Evolutionary conservation across 2,113 vertebrate genomes (phyloP).

Genomic region (Ammodytes dubius): DNA sequence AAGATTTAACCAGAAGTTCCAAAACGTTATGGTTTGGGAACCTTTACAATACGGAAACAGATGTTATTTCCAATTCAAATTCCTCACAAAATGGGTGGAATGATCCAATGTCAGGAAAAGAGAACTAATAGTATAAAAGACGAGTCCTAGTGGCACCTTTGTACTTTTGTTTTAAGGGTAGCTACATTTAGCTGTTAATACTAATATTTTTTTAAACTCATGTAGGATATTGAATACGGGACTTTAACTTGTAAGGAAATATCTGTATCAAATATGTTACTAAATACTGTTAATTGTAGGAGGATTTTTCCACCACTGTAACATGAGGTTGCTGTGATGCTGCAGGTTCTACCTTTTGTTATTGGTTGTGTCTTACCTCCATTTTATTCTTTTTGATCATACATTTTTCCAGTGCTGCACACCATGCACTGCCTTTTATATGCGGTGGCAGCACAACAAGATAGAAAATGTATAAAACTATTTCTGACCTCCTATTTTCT

Average conservation of each 20-base stretch:
- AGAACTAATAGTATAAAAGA: background rate
- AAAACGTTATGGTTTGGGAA: background rate
- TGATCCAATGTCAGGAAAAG: background rate
- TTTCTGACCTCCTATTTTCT: slow-evolving; percentile 6
- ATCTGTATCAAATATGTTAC: background rate
- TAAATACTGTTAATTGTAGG: no score
- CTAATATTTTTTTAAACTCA: background rate
- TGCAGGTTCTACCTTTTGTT: background rate
- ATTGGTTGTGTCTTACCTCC: background rate
- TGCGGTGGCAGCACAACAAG: background rate
- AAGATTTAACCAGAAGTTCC: background rate
- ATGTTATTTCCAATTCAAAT: no score
- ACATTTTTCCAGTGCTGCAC: slow-evolving; percentile 7
- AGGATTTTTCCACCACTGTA: background rate
- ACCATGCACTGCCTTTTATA: background rate
- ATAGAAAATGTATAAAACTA: background rate
- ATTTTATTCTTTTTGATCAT: background rate
- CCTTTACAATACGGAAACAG: no score
- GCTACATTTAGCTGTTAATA: background rate
- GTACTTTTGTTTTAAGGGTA: background rate
- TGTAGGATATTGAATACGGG: background rate
- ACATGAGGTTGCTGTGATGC: background rate
- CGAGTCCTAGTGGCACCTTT: background rate
- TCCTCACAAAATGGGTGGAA: background rate
- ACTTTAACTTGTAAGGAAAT: background rate